Conservation (phyloP, 2,113 vertebrate species). For the Crocuta crocuta region DNA sequence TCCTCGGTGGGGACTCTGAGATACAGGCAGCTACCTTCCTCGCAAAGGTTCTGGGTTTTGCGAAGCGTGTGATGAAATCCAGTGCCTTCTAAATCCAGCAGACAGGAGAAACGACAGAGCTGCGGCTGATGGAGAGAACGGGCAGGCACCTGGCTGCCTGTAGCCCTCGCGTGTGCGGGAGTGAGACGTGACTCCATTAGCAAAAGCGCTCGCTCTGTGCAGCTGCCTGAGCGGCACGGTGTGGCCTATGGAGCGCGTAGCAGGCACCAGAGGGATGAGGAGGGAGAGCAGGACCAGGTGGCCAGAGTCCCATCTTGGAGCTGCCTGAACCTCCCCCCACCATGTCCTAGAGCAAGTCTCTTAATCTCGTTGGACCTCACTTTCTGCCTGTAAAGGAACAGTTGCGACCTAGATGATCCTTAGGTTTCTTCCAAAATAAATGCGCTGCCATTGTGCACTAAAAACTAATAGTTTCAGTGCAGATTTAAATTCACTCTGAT, state of each 20-base stretch:
- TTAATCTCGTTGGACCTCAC: neutral
- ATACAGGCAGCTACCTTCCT: neutral
- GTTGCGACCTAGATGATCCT: neutral
- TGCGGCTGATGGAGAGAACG: neutral
- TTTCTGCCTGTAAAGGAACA: neutral
- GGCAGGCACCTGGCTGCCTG: neutral
- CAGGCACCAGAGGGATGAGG: neutral
- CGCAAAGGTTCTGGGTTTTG: neutral
- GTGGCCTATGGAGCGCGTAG: rapidly evolving
- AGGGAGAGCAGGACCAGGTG: neutral
- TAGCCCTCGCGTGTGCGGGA: neutral
- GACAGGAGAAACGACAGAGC: neutral
- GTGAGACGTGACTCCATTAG: neutral
- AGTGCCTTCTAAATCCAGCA: rapidly evolving
- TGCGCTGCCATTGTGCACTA: rapidly evolving
- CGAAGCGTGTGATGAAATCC: neutral
- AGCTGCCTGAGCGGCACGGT: neutral
- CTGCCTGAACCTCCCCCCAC: neutral
- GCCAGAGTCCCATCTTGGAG: rapidly evolving
- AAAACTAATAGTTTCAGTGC: neutral
- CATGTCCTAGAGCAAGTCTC: neutral
- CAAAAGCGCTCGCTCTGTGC: rapidly evolving
- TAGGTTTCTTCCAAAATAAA: rapidly evolving
- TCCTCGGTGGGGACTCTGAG: neutral
- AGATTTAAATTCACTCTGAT: neutral